These are phyloP conservation scores for Chelidonichthys spinosus DNA, from an alignment of 2,797 vertebrate genomes.

Conservation along the genomic window DNA sequence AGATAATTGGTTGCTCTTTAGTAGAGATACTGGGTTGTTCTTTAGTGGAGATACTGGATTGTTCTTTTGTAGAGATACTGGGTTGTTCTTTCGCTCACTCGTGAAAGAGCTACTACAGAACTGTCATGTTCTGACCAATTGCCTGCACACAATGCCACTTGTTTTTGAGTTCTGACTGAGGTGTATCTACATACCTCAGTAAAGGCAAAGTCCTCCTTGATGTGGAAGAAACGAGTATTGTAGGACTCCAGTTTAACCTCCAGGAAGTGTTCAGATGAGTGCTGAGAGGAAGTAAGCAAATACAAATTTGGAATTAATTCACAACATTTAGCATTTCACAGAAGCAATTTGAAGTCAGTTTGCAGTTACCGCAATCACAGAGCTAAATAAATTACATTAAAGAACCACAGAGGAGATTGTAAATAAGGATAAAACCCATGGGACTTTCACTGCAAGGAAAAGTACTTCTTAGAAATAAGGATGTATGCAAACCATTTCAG, in stretches of 20 bases:
- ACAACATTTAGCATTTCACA: conserved; percentile 2
- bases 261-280: conserved; percentile 87
- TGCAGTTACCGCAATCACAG: not conserved
- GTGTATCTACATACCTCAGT: conserved; percentile 81
- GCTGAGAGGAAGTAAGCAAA: conserved; percentile 70
- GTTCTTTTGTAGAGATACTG: too few species aligned
- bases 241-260: conserved; percentile 93
- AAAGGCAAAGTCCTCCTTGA: conserved; percentile 91
- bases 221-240: conserved; percentile 91
- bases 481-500: not conserved
- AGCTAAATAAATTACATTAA: not conserved
- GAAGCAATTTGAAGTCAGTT: not conserved
- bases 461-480: not conserved
- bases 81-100: too few species aligned
- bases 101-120: too few species aligned
- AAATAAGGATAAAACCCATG: not conserved
- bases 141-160: too few species aligned
- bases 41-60: too few species aligned
- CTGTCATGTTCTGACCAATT: not conserved
- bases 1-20: too few species aligned
- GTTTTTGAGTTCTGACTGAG: not conserved
- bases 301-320: not conserved
- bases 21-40: too few species aligned
- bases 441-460: too few species aligned
- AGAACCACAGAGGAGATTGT: not conserved